phyloP scores from a whole-genome alignment of 2,113 vertebrate species.

The Chloroceryle aenea region DNA sequence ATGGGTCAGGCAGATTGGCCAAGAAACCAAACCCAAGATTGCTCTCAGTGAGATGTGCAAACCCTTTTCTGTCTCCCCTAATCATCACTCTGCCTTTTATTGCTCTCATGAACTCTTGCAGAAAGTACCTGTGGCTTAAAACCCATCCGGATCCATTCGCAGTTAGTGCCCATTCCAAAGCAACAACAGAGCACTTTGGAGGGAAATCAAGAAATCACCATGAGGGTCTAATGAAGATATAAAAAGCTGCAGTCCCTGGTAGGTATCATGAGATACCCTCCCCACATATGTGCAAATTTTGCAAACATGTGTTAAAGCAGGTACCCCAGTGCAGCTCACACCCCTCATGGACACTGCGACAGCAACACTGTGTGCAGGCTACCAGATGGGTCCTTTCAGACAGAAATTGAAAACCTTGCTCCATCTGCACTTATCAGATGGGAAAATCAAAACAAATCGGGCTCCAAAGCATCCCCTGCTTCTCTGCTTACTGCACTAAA shows the following conservation, averaged over 20 bases:
- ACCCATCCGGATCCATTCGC: not conserved
- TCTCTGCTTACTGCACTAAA: not conserved
- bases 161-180: not conserved
- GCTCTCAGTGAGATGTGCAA: not conserved
- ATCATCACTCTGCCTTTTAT: not conserved
- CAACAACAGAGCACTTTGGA: not conserved
- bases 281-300: not conserved
- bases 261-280: not conserved
- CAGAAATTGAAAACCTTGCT: not conserved
- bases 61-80: not conserved
- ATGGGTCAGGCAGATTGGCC: not conserved
- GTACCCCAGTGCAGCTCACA: not conserved
- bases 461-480: not conserved
- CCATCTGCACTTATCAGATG: not conserved
- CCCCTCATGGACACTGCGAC: not conserved
- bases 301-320: not conserved
- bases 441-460: not conserved
- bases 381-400: not conserved
- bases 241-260: not conserved
- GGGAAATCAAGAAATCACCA: not conserved
- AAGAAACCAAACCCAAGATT: not conserved
- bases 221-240: not conserved
- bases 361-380: accelerated
- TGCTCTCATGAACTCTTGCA: not conserved
- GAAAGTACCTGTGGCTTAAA: not conserved